Percentiles rank a stretch among this genome's conserved stretches.
Conservation (phyloP, 2,113 vertebrate species). For the Misgurnus anguillicaudatus region DNA sequence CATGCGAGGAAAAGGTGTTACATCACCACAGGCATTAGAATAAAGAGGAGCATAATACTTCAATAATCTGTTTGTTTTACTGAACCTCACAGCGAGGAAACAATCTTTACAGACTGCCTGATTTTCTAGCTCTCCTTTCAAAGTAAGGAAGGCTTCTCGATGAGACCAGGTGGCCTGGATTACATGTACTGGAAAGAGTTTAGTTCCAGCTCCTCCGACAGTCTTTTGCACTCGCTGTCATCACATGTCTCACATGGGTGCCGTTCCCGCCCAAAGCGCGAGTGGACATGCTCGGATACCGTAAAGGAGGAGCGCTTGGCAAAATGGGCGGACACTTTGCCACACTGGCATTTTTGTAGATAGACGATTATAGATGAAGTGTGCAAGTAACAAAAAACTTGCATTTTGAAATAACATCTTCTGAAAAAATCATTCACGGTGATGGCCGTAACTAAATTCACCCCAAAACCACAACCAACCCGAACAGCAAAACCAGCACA, state of each 20-base stretch:
- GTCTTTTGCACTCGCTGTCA: slow-evolving; percentile 41
- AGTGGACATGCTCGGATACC: slow-evolving; percentile 19
- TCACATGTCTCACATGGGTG: slow-evolving; percentile 2
- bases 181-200: slow-evolving; percentile 50
- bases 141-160: slow-evolving; percentile 19
- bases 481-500: background rate
- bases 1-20: slow-evolving; percentile 15
- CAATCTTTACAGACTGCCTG: slow-evolving; percentile 33
- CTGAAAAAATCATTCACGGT: background rate
- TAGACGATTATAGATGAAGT: background rate
- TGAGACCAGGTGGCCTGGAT: slow-evolving; percentile 53
- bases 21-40: slow-evolving; percentile 36
- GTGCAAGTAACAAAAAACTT: background rate
- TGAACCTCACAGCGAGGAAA: slow-evolving; percentile 15
- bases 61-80: slow-evolving; percentile 34
- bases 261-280: background rate
- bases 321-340: background rate
- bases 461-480: slow-evolving; percentile 32
- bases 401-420: no score
- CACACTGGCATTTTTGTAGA: no score
- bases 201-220: slow-evolving; percentile 34
- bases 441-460: slow-evolving; percentile 4
- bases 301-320: background rate
- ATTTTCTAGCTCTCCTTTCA: slow-evolving; percentile 26
- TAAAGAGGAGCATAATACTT: slow-evolving; percentile 21